Base-by-base conservation (phyloP, 2,888 invertebrate species). In the Eubasilissa splendida region DNA sequence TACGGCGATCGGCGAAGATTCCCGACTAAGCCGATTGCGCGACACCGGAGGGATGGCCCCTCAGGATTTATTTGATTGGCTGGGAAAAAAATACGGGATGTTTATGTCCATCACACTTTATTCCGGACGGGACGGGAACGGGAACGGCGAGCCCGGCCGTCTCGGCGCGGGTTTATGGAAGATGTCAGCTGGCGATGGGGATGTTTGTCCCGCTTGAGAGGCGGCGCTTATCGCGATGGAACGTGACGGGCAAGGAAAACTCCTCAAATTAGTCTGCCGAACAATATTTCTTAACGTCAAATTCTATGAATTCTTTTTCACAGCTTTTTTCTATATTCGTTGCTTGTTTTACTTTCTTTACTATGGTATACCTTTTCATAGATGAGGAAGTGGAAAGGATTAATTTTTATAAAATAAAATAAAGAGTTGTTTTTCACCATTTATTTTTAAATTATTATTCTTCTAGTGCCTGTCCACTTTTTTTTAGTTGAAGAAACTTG, bases 31-130 rank as follows among this genome's bases (percentile, higher is more conserved):
- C 77, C 80, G 80, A 80, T 82, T 80, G 80, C 74, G 77, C 71
- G 65, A 66, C 77, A 77, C 79, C 52, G 63, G 53, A 78, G 59
- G 76, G 68, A 70, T 71, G 76, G 66, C 66, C 74, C 75, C 65
- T 14, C 65, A 75, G 82, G 78, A 82, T 82, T 82, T 82, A 82
- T 82, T 82, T 82, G 80, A 82, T 82, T 78, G 78, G 79, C 65
- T 54, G 68, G 42, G 42, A 63, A 77, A 78, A 58, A 75, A 81
- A 78, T 78, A 74, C 78, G 66, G 81, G 66, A 75, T 79, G 75
- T 82, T 82, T 82, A 82, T 80, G 82, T 79, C 82, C 76, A 73
- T 82, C 78, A 65, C 79, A 80, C 70, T 76, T 77, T 77, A 77
- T 68, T 56, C 71, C 56, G 71, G 56, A 73, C 56, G 56, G 56